Evolutionary conservation across 2,113 vertebrate species (phyloP), one percentile per base, ranked within the genome.

Genomic region (Syrmaticus mikado): DNA sequence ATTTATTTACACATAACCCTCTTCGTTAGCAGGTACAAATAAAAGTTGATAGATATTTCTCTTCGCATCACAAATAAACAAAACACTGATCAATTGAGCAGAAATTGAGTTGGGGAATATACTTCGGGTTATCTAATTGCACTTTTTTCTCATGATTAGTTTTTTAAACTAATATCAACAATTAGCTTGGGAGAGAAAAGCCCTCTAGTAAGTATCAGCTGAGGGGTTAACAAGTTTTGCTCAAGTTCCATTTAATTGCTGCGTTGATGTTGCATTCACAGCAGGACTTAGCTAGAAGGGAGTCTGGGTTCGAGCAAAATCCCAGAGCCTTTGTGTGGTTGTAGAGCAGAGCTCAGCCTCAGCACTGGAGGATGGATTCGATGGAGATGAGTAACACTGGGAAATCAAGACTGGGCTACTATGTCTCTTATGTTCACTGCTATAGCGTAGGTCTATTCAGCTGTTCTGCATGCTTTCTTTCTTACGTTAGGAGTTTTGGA

Each of bases 371-470:
- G 61, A 77, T 61, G 88, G 79, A 85, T n/a, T 94, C 94, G 40
- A 5, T 3, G 60, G 88, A 85, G 90, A 91, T 52, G 85, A 60
- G 6, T 20, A 83, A 61, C 18, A 50, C 57, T n/a, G 81, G 71
- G n/a, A 60, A 46, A 8, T 76, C 50, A 13, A 46, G 22, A 11
- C 92, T 97, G 73, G 98, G 97, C 80, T 80, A 20, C 48, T 82
- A 8, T 50, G 36, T 96, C 65, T 97, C 96, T 80, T 95, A 64
- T 8, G 76, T 96, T 52, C 95, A 97, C 87, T 98, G 97, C 94
- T 97, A 93, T 89, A 97, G 95, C 4, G 87, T 97, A 97, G 73
- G 95, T 97, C 40, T 32, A 17, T 66, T 73, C 34, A 22, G 18
- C 36, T 79, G 8, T 68, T 64, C 71, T 77, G 43, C 83, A 75